Percentiles rank a stretch among this genome's conserved stretches.
Conservation (phyloP, 2,797 vertebrate genomes). For the Psittacula derbiana region DNA sequence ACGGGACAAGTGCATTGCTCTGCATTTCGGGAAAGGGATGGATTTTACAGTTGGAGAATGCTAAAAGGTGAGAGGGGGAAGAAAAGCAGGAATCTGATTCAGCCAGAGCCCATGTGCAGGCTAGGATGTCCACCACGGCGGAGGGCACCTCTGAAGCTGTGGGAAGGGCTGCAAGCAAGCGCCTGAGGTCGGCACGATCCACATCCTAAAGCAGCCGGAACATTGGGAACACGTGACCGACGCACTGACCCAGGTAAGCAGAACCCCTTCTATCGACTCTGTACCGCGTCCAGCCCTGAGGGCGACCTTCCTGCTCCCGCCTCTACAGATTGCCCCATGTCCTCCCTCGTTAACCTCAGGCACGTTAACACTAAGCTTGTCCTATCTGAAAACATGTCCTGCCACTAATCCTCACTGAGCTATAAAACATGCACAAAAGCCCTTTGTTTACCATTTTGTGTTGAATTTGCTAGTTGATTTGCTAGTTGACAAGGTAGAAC, state of each 20-base stretch:
- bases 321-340: background rate
- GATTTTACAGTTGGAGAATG: background rate
- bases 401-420: background rate
- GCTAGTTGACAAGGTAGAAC: conserved; percentile 43
- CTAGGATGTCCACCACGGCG: conserved; percentile 13
- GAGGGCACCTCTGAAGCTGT: background rate
- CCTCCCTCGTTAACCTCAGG: background rate
- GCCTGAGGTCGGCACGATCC: background rate
- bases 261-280: background rate
- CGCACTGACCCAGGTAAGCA: background rate
- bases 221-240: background rate
- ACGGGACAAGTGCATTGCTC: conserved; percentile 63
- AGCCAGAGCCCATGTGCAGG: background rate
- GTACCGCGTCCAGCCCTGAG: rapidly evolving
- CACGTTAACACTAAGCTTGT: background rate
- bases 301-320: background rate
- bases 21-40: conserved; percentile 31
- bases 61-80: conserved; percentile 27
- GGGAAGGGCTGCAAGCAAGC: background rate
- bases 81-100: background rate
- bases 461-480: conserved; percentile 19
- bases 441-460: background rate
- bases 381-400: background rate
- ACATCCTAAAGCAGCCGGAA: background rate
- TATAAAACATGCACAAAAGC: background rate